A percentile compares a stretch with the other conserved stretches of the same genome.
These are phyloP conservation scores for Oryzias curvinotus DNA, from an alignment of 2,113 vertebrate species.

Conservation along the genomic window DNA sequence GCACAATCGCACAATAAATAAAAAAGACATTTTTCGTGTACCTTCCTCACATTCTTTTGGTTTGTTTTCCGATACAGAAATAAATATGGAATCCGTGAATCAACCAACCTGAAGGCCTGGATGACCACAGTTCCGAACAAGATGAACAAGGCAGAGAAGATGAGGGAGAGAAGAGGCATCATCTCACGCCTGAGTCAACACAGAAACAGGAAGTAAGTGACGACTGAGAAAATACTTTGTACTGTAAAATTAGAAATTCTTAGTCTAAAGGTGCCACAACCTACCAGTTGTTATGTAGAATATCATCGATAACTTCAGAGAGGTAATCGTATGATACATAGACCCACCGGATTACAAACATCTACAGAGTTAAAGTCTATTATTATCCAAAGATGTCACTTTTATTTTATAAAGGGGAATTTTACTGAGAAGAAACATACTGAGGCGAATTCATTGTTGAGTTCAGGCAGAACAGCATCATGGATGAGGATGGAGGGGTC, in stretches of 20 bases:
- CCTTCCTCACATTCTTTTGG: not conserved
- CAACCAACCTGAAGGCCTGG: constrained; percentile 91
- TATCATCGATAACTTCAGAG: constrained; percentile 84
- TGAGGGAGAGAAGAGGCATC: constrained; percentile 95
- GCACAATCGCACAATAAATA: too few species aligned
- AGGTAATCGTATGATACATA: constrained; percentile 82
- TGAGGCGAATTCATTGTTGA: constrained; percentile 91
- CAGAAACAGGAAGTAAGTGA: not conserved
- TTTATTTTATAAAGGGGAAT: not conserved
- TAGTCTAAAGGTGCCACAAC: constrained; percentile 16
- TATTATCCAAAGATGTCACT: not conserved
- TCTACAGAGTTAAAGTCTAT: constrained; percentile 65
- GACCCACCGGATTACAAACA: constrained; percentile 93
- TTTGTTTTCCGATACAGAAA: not conserved
- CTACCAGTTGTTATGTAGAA: constrained; percentile 94
- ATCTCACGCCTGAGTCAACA: constrained; percentile 87
- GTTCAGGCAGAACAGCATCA: constrained; percentile 83
- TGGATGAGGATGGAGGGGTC: constrained; percentile 85
- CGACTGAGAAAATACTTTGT: not conserved
- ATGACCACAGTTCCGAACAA: constrained; percentile 94
- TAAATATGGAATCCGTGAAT: not conserved
- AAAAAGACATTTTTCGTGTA: not conserved
- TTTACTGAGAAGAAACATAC: constrained; percentile 69
- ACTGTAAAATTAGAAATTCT: not conserved
- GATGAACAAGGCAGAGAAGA: constrained; percentile 95